Conservation (phyloP, 2,888 invertebrate genomes). For the Sisyra nigra region DNA sequence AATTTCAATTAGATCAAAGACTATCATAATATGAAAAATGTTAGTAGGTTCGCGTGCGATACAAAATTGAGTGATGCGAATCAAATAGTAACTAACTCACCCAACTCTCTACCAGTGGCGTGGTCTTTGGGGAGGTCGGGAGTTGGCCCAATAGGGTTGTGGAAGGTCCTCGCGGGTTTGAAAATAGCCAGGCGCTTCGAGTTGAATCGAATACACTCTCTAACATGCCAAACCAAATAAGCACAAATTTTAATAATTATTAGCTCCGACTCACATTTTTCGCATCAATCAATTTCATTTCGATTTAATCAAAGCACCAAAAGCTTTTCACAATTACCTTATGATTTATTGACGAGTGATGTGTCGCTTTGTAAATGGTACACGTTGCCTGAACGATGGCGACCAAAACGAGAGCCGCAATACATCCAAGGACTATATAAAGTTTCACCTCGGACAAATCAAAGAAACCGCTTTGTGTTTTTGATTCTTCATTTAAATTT, state of each 20-base stretch:
- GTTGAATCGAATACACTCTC: conserved; percentile 32
- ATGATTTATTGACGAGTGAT: conserved; percentile 34
- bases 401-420: conserved; percentile 61
- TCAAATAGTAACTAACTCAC: conserved; percentile 5
- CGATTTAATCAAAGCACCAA: neutral
- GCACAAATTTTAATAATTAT: neutral
- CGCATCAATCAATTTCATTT: conserved; percentile 3
- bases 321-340: conserved; percentile 38
- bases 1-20: neutral
- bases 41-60: neutral
- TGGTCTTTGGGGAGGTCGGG: conserved; percentile 8
- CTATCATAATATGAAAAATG: neutral
- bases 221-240: conserved; percentile 14
- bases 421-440: conserved; percentile 69
- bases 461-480: conserved; percentile 35
- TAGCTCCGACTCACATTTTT: neutral
- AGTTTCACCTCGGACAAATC: conserved; percentile 54
- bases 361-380: conserved; percentile 56
- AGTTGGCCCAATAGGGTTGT: conserved; percentile 5
- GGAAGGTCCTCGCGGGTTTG: conserved; percentile 5
- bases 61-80: conserved; percentile 6
- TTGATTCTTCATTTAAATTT: conserved; percentile 27
- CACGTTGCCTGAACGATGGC: conserved; percentile 72
- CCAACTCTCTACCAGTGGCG: conserved; percentile 8
- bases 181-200: conserved; percentile 19